These are phyloP conservation scores for Gandaritis pyraliata DNA, from an alignment of 2,888 invertebrate species.

Conservation along the genomic window DNA sequence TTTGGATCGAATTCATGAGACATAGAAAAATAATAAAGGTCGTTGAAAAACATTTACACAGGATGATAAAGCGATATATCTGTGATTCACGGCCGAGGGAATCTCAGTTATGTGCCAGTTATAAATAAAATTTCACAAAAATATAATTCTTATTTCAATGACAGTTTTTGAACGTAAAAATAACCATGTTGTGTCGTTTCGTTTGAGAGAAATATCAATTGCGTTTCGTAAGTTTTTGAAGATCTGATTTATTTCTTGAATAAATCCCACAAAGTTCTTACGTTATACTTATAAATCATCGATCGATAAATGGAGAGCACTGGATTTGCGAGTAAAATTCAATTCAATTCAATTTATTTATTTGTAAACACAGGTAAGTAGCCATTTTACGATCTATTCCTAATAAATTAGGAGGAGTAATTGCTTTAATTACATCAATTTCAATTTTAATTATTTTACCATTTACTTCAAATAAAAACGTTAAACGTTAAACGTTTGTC, in stretches of 20 bases:
- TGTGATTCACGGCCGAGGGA: slow-evolving; percentile 33
- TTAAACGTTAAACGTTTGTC: too few relatives aligned
- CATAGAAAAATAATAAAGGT: slow-evolving; percentile 10
- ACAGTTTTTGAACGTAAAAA: slow-evolving; percentile 35
- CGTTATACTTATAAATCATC: too few relatives aligned
- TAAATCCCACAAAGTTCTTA: too few relatives aligned
- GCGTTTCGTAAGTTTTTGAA: too few relatives aligned
- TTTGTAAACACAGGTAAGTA: too few relatives aligned
- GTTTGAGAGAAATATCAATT: too few relatives aligned
- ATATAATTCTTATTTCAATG: slow-evolving; percentile 36
- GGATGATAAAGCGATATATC: slow-evolving; percentile 30
- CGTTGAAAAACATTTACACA: slow-evolving; percentile 16
- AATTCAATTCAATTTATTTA: too few relatives aligned
- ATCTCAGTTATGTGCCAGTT: slow-evolving; percentile 33
- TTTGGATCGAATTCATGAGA: too few relatives aligned
- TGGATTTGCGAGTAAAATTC: too few relatives aligned
- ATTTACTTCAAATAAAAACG: slow-evolving; percentile 80
- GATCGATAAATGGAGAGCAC: too few relatives aligned
- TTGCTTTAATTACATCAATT: slow-evolving; percentile 87
- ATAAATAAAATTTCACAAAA: slow-evolving; percentile 36
- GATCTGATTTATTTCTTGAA: too few relatives aligned
- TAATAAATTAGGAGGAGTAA: slow-evolving; percentile 91
- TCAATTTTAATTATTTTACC: slow-evolving; percentile 87
- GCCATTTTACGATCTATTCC: slow-evolving; percentile 92
- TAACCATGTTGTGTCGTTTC: slow-evolving; percentile 2